Conservation (phyloP, 2,888 invertebrate species). For the Drosophila vallismaia region DNA sequence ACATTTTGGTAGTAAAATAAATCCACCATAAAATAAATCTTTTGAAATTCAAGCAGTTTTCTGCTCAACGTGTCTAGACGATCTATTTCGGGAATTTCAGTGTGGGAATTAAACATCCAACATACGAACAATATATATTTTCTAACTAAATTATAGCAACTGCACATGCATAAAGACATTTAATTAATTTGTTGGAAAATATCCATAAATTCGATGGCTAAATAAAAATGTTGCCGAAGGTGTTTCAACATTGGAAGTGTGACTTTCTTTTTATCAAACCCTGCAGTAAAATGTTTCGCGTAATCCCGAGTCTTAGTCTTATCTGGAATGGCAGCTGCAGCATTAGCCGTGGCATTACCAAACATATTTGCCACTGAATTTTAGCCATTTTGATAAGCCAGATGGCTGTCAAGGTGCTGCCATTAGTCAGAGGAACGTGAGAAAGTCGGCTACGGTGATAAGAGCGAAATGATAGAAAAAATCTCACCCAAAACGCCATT, state of each 20-base stretch:
- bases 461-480: conserved; percentile 21
- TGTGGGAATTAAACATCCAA: conserved; percentile 17
- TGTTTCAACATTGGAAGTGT: too few relatives aligned
- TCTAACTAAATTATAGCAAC: conserved; percentile 12
- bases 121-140: conserved; percentile 2
- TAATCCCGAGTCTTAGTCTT: conserved; percentile 5
- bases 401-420: conserved; percentile 50
- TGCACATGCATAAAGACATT: conserved; percentile 1
- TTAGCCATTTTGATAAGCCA: conserved; percentile 23
- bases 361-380: conserved; percentile 8
- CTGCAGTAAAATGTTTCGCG: conserved; percentile 23
- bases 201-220: background rate
- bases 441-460: conserved; percentile 61
- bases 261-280: conserved; percentile 2
- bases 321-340: conserved; percentile 27
- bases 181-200: background rate
- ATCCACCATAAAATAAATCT: conserved; percentile 37
- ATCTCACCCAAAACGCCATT: conserved; percentile 35
- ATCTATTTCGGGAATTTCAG: conserved; percentile 26
- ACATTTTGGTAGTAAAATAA: conserved; percentile 30
- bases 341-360: conserved; percentile 9
- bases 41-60: conserved; percentile 15
- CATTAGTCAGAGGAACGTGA: conserved; percentile 74
- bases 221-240: background rate
- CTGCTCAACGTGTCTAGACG: conserved; percentile 26